Base-by-base conservation (phyloP, 2,888 invertebrate species). In the Idaea aversata region DNA sequence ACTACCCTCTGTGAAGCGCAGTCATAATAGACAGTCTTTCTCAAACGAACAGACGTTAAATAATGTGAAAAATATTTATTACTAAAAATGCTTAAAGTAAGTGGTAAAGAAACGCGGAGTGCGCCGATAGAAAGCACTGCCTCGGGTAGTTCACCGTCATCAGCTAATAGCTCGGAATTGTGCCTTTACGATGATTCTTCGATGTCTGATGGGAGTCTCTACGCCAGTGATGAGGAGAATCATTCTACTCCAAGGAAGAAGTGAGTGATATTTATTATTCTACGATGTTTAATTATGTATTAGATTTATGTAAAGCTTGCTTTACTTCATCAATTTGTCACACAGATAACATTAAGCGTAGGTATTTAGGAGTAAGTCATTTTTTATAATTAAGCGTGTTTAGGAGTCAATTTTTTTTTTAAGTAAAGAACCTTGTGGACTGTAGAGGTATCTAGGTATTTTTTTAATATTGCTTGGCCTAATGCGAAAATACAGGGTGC, bases 171-270 rank as follows among this genome's bases (percentile, higher is more conserved):
- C 64, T 95, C 95, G 0, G 97, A 96, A 81, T 93, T 96, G 79
- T 96, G 95, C 78, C 90, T 96, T n/a, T 95, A 95, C 73, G 95
- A 95, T 77, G 94, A 94, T 82, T 94, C 84, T 5, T 93, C 93
- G 0, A 88, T 92, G 88, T 93, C 92, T 63, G 95, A 95, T 76
- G 96, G 96, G 65, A 95, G 94, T 76, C 94, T 95, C 70, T 97
- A 96, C 82, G 95, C 95, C 70, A 97, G 97, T 84, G 97, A 97
- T 79, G 97, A 97, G 85, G 97, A 97, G 83, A 97, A 97, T 82
- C 95, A 94, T 72, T 94, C 95, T 0, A 93, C 94, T 59, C 91
- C 93, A 0, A 89, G 93, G 64, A 95, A 95, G 93, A 94, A 96
- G 96, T 96, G 88, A 59, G 59, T 90, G 66, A 62, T 57, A 35